Percentiles rank a stretch among this genome's conserved stretches.
phyloP scores from a whole-genome alignment of 2,797 vertebrate genomes.

The Siniperca undulata region DNA sequence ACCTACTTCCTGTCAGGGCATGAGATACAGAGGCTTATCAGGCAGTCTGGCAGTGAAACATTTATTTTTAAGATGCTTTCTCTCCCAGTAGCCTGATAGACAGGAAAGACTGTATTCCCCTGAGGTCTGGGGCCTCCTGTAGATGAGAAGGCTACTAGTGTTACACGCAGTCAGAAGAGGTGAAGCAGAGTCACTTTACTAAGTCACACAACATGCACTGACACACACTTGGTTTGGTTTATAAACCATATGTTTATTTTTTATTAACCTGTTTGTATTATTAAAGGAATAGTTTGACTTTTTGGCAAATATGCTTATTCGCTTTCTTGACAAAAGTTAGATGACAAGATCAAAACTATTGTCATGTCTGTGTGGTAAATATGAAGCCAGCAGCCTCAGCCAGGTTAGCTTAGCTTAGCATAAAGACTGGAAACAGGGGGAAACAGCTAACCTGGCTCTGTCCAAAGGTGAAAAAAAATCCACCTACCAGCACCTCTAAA shows the following conservation, averaged over 20 bases:
- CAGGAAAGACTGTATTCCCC: conserved; percentile 43
- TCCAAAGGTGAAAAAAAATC: background rate
- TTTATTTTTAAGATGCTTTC: conserved; percentile 65
- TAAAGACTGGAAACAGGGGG: background rate
- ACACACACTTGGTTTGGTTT: conserved; percentile 13
- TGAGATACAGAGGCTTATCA: conserved; percentile 37
- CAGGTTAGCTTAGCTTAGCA: background rate
- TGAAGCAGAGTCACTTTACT: conserved; percentile 44
- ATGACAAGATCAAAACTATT: background rate
- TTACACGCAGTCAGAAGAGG: conserved; percentile 51
- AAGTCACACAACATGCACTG: background rate
- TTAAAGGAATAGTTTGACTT: background rate
- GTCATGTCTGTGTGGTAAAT: background rate
- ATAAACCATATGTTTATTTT: background rate
- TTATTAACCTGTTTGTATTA: background rate
- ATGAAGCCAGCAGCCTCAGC: background rate
- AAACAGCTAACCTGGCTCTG: background rate
- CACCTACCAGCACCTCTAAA: background rate
- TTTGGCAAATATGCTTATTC: background rate
- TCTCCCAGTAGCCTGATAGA: conserved; percentile 24
- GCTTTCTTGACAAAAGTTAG: background rate
- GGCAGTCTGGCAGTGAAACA: conserved; percentile 44
- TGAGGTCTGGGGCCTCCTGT: conserved; percentile 44
- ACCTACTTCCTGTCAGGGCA: conserved; percentile 56
- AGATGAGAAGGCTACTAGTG: conserved; percentile 55